A percentile compares a stretch with the other conserved stretches of the same genome.
These are phyloP conservation scores for Orthosia gracilis DNA, from an alignment of 2,888 invertebrate genomes.

Conservation along the genomic window DNA sequence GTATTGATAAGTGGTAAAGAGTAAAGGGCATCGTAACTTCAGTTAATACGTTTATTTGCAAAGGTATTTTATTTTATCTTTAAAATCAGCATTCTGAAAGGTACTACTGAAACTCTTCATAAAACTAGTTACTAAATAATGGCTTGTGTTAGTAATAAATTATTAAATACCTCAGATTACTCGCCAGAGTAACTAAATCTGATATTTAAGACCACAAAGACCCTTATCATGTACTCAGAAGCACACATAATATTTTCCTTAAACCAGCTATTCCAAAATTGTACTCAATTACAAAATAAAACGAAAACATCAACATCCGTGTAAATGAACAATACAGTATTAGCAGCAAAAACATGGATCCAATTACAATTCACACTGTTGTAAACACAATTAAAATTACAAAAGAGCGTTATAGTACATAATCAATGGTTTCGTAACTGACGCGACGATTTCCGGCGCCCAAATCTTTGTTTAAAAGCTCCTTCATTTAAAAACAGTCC, in stretches of 20 bases:
- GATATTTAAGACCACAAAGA: constrained; percentile 37
- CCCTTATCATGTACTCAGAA: constrained; percentile 42
- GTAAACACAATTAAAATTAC: constrained; percentile 69
- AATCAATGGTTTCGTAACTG: constrained; percentile 64
- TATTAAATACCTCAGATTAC: constrained; percentile 18
- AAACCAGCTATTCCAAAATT: not conserved
- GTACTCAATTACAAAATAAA: constrained; percentile 29
- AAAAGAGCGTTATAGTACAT: constrained; percentile 62
- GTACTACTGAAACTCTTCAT: not conserved
- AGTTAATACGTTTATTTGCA: not conserved
- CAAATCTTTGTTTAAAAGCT: constrained; percentile 75
- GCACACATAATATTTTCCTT: constrained; percentile 13
- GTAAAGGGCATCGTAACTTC: not conserved
- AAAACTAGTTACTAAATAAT: constrained; percentile 3
- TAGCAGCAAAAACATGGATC: constrained; percentile 45
- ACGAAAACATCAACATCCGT: constrained; percentile 37
- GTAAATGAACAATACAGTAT: constrained; percentile 36
- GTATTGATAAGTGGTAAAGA: constrained; percentile 11
- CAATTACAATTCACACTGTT: constrained; percentile 56
- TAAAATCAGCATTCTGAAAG: not conserved
- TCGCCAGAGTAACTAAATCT: constrained; percentile 41
- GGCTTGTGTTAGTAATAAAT: constrained; percentile 29
- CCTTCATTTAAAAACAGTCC: constrained; percentile 63
- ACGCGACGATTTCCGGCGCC: constrained; percentile 75
- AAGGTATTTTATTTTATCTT: not conserved